phyloP scores from a whole-genome alignment of 2,113 vertebrate genomes.

The Sinocyclocheilus anophthalmus region DNA sequence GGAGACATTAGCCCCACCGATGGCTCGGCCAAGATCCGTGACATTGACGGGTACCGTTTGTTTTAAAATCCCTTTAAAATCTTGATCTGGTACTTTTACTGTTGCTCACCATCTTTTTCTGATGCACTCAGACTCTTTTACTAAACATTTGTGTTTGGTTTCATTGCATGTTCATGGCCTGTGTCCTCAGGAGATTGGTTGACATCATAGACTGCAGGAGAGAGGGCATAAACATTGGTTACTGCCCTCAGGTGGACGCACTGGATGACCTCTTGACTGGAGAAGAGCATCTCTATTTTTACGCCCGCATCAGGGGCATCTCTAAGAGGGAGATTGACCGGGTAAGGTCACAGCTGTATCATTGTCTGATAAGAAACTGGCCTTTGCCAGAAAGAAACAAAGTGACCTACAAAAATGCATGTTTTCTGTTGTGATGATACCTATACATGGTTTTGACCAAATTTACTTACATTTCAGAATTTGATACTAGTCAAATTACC shows the following conservation, averaged over 20 bases:
- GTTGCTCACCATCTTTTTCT: not conserved
- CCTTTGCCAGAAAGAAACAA: not conserved
- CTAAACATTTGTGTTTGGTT: not conserved
- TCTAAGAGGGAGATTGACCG: conserved; percentile 83
- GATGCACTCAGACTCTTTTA: not conserved
- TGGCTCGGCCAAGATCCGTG: conserved; percentile 84
- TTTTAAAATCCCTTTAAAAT: not conserved
- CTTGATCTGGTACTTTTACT: not conserved
- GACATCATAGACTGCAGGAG: conserved; percentile 80
- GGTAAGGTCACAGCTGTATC: conserved; percentile 74
- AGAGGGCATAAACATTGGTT: conserved; percentile 86
- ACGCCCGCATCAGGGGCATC: conserved; percentile 88
- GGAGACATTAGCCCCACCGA: conserved; percentile 87
- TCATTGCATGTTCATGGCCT: not conserved
- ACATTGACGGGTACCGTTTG: conserved; percentile 81
- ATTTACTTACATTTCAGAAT: not conserved
- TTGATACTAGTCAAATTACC: not conserved
- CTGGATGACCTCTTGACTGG: conserved; percentile 89
- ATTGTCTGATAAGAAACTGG: not conserved
- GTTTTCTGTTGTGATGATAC: not conserved
- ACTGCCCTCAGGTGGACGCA: conserved; percentile 95
- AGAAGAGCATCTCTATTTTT: conserved; percentile 95
- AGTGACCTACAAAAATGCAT: conserved; percentile 8
- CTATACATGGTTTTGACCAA: not conserved
- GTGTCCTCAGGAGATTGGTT: conserved; percentile 79